phyloP scores from a whole-genome alignment of 2,113 vertebrate genomes.

The Perccottus glenii region DNA sequence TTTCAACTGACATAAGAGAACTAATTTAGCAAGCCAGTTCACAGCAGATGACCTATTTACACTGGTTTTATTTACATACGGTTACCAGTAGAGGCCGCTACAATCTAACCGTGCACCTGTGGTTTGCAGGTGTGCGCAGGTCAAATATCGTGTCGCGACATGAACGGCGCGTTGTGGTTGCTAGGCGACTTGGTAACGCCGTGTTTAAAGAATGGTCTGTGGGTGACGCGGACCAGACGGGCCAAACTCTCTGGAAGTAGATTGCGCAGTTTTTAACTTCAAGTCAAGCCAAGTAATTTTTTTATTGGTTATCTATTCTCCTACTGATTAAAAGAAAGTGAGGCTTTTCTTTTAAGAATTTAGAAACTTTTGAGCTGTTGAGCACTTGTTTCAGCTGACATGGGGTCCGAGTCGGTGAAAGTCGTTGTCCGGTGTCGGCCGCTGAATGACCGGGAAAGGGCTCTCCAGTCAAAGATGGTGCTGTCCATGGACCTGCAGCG shows the following conservation, averaged over 20 bases:
- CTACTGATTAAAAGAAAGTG: too few relatives aligned
- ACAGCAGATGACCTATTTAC: too few relatives aligned
- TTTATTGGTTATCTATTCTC: too few relatives aligned
- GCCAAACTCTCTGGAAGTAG: too few relatives aligned
- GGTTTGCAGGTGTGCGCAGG: background rate
- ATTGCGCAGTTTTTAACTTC: too few relatives aligned
- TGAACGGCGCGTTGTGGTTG: slow-evolving; percentile 54
- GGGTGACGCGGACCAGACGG: background rate
- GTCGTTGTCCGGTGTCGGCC: slow-evolving; percentile 87
- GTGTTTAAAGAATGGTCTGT: background rate
- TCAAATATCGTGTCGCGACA: background rate
- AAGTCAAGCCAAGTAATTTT: too few relatives aligned
- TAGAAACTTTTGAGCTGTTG: background rate
- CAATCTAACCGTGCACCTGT: background rate
- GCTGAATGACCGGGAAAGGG: slow-evolving; percentile 80
- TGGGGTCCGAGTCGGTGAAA: slow-evolving; percentile 85
- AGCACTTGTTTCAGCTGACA: slow-evolving; percentile 17
- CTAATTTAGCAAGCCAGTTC: too few relatives aligned
- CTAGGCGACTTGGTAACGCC: slow-evolving; percentile 77
- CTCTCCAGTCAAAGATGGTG: slow-evolving; percentile 76
- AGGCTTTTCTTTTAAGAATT: background rate
- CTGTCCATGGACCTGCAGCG: slow-evolving; percentile 74
- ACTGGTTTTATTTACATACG: too few relatives aligned
- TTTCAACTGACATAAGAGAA: too few relatives aligned
- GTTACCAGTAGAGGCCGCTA: background rate